Conservation (phyloP, 2,888 invertebrate genomes). For the Merodon equestris region DNA sequence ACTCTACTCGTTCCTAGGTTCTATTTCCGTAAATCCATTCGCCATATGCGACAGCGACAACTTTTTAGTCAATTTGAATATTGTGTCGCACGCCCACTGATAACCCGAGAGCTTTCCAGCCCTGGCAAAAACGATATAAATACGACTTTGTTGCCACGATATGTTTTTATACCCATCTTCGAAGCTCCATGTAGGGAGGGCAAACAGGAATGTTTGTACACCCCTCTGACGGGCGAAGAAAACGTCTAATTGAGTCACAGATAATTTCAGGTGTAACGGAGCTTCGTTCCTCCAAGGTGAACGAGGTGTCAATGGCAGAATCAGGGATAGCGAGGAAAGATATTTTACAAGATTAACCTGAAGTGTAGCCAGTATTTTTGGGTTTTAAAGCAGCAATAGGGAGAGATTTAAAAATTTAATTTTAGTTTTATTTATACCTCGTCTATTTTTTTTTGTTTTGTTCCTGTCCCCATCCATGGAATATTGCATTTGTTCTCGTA, state of each 20-base stretch:
- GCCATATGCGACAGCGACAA: constrained; percentile 34
- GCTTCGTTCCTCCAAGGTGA: background rate
- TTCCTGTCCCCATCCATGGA: background rate
- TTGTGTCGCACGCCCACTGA: constrained; percentile 38
- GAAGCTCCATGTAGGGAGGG: constrained; percentile 21
- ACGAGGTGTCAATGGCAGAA: background rate
- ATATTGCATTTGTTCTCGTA: constrained; percentile 22
- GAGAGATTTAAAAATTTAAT: too few relatives aligned
- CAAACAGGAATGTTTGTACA: background rate
- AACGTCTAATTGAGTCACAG: constrained; percentile 53
- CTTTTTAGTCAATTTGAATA: constrained; percentile 54
- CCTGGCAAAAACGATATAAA: constrained; percentile 38
- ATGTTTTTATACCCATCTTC: constrained; percentile 16
- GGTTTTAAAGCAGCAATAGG: too few relatives aligned
- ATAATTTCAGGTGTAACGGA: constrained; percentile 32
- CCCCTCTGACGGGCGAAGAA: constrained; percentile 5
- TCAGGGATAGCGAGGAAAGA: constrained; percentile 1
- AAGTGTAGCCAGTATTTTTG: constrained; percentile 26
- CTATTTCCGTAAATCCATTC: constrained; percentile 33
- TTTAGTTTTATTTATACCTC: constrained; percentile 1
- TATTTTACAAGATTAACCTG: constrained; percentile 20
- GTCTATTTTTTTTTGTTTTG: background rate
- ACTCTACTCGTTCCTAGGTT: constrained; percentile 21
- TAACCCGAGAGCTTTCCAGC: background rate
- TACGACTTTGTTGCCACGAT: constrained; percentile 45